Base-by-base conservation (phyloP, 2,888 invertebrate species). In the Synanthedon myopaeformis region DNA sequence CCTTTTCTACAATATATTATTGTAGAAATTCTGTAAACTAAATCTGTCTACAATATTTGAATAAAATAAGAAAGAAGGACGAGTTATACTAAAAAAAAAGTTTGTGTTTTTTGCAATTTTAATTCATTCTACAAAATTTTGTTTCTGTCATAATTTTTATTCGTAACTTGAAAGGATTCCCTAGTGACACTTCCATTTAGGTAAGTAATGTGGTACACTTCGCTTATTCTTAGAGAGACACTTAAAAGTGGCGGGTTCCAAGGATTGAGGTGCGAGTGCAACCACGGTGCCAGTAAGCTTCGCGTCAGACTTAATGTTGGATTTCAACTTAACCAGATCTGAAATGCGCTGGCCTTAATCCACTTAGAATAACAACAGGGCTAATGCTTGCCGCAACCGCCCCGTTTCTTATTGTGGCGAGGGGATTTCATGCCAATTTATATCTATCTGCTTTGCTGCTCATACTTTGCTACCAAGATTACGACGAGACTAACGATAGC, bases 261-360 rank as follows among this genome's bases (percentile, higher is more conserved):
- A 54, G 58, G 63, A 67, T 72, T 69, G 66, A 66, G 64, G 65
- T 65, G 76, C 70, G 69, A 82, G 74, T 78, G 81, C 79, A 81
- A 65, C 72, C 61, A 61, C 57, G 17, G 12, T 13, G 45, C 12
- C 12, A 59, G 67, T 71, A 76, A 81, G 76, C 75, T 70, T 67
- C 70, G 74, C 66, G 71, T 74, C 78, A 76, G 78, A 75, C 74
- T 81, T 82, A 83, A 82, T 78, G 77, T 79, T 74, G 72, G 63
- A 70, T 74, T 74, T 72, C 65, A 70, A 78, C 78, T 85, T 83
- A 84, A 79, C 76, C 73, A 79, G 84, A 80, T 78, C 79, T 81
- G 77, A 82, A 81, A 83, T 76, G 81, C 80, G 79, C 78, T 80
- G 75, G 71, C 76, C 81, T 72, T 85, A 85, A 86, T 85, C 85